phyloP scores from a whole-genome alignment of 2,888 invertebrate genomes.

The Catocala fraxini region DNA sequence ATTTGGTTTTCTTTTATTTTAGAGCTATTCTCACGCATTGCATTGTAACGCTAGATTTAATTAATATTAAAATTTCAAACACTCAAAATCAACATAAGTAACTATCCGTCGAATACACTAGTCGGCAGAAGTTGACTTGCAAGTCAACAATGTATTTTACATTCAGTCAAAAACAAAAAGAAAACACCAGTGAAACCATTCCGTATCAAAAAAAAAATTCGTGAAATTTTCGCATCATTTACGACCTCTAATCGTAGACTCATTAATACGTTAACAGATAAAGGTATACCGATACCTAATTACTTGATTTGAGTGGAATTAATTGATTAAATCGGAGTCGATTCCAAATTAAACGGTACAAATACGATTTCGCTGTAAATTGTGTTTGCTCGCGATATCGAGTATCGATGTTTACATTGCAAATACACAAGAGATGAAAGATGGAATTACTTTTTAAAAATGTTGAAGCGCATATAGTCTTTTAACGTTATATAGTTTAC shows the following conservation, averaged over 20 bases:
- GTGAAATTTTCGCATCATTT: too few species aligned
- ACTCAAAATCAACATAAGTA: too few species aligned
- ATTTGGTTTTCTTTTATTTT: too few species aligned
- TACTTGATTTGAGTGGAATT: conserved; percentile 70
- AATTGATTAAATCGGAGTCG: conserved; percentile 71
- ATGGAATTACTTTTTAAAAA: conserved; percentile 24
- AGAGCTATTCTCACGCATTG: too few species aligned
- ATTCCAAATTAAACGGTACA: conserved; percentile 71
- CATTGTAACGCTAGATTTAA: too few species aligned
- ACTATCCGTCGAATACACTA: too few species aligned
- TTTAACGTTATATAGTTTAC: not conserved
- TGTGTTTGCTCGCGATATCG: conserved; percentile 68
- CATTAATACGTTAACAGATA: conserved; percentile 51
- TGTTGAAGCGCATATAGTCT: conserved; percentile 4
- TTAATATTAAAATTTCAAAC: too few species aligned
- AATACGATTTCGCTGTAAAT: conserved; percentile 73
- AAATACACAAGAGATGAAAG: conserved; percentile 23
- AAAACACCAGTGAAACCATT: too few species aligned
- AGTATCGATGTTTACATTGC: conserved; percentile 41
- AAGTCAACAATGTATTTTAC: too few species aligned
- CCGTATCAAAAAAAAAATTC: too few species aligned
- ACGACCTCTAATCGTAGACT: conserved; percentile 19
- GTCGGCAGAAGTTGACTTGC: too few species aligned
- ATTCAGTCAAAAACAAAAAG: too few species aligned
- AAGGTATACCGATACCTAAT: conserved; percentile 59